Base-by-base conservation (phyloP, 2,113 vertebrate species). In the Chionis minor region DNA sequence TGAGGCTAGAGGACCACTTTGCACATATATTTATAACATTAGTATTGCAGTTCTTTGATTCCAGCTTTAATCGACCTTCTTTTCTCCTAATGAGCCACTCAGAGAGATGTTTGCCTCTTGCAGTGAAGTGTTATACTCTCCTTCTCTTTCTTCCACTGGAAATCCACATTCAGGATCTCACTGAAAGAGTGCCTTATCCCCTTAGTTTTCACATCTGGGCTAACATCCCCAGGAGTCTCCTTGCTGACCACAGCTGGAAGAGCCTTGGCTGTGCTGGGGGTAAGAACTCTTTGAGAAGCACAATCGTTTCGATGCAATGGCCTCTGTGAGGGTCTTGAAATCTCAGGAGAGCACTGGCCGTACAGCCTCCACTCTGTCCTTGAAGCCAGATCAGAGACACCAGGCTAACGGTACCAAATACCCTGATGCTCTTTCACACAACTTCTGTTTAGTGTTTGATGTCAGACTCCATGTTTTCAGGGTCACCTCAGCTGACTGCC, bases 1-100 rank as follows among this genome's bases (percentile, higher is more conserved):
- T 4, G 44, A 81, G 72, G 87, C 82, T 82, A 8, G 86, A 83
- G 94, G 38, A 88, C 33, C 94, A 17, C 55, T 87, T 70, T 86
- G 67, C 86, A 83, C 94, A 59, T 81, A 16, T 20, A 49, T 86
- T 93, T 90, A 30, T 84, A 71, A 52, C 80, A 74, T 83, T 67
- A 81, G 47, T 74, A 32, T 18, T 84, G 91, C 92, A 90, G 56
- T 8, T 91, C 80, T 94, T 70, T 86, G 86, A 83, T 86, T 89
- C 77, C 63, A 71, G 80, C 77, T 92, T 91, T 96, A 91, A 94
- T 91, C 40, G n/a, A 21, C 59, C 75, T 92, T 84, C 79, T 92
- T 81, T 59, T n/a, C 91, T 78, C 72, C 83, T 94, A 61, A 93
- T 3, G 88, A 93, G 86, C 79, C 18, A 18, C 94, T 90, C 71